Conservation (phyloP, 2,888 invertebrate species). For the Heliconius cydno region DNA sequence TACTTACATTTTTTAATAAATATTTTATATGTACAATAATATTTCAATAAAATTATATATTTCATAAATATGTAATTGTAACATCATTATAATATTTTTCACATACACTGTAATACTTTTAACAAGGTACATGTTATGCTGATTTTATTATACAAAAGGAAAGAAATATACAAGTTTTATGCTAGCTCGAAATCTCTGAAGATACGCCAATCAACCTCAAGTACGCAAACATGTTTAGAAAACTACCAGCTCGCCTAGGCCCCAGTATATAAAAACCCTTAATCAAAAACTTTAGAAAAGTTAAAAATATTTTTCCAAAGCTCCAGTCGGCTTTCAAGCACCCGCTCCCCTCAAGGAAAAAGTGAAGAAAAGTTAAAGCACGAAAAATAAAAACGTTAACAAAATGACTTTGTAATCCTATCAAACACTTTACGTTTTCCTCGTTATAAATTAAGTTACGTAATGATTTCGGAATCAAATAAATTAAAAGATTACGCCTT, state of each 20-base stretch:
- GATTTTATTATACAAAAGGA: constrained; percentile 20
- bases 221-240: constrained; percentile 27
- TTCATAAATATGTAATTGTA: constrained; percentile 9
- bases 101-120: constrained; percentile 14
- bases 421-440: constrained; percentile 49
- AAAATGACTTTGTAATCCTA: constrained; percentile 48
- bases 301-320: constrained; percentile 38
- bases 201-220: constrained; percentile 23
- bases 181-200: constrained; percentile 19
- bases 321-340: constrained; percentile 34
- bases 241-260: constrained; percentile 7
- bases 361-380: constrained; percentile 40
- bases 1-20: not conserved
- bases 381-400: constrained; percentile 45
- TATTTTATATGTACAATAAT: not conserved
- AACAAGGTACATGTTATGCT: constrained; percentile 20
- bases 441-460: constrained; percentile 49
- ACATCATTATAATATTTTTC: constrained; percentile 21
- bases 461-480: constrained; percentile 49
- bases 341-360: constrained; percentile 43
- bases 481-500: constrained; percentile 60
- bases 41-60: not conserved
- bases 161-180: constrained; percentile 26
- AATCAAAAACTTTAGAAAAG: constrained; percentile 42
- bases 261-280: constrained; percentile 32